Conservation (phyloP, 2,113 vertebrate species). For the Hippoglossus stenolepis region DNA sequence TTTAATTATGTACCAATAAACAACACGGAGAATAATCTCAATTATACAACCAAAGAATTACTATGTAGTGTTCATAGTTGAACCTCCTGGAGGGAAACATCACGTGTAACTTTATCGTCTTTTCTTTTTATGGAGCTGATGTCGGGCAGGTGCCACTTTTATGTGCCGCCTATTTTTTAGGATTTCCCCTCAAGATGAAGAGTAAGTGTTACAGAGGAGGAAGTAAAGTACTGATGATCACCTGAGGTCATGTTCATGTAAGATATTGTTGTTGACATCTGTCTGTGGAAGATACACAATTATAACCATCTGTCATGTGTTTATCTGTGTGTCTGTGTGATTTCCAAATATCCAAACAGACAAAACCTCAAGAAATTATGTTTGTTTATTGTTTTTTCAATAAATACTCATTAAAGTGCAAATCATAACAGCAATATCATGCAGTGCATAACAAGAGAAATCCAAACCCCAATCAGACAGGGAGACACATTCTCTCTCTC, state of each 20-base stretch:
- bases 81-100: not conserved
- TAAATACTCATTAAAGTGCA: slow-evolving; percentile 86
- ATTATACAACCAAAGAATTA: not conserved
- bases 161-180: not conserved
- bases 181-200: slow-evolving; percentile 7
- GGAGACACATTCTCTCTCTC: slow-evolving; percentile 18
- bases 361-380: slow-evolving; percentile 13
- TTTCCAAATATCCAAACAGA: not conserved
- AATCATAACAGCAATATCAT: slow-evolving; percentile 84
- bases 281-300: slow-evolving; percentile 10
- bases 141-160: slow-evolving; percentile 31
- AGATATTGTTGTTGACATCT: slow-evolving; percentile 27
- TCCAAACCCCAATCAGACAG: slow-evolving; percentile 52
- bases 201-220: slow-evolving; percentile 33
- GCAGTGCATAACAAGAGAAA: slow-evolving; percentile 80
- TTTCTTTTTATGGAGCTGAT: slow-evolving; percentile 15
- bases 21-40: not conserved
- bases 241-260: slow-evolving; percentile 30
- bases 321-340: slow-evolving; percentile 5
- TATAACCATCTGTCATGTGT: slow-evolving; percentile 17
- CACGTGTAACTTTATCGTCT: slow-evolving; percentile 5
- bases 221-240: slow-evolving; percentile 17
- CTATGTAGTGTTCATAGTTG: not conserved
- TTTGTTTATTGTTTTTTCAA: slow-evolving; percentile 77
- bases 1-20: not conserved